A percentile compares a stretch with the other conserved stretches of the same genome.
Conservation (phyloP, 2,113 vertebrate species). For the Phyllopteryx taeniolatus region DNA sequence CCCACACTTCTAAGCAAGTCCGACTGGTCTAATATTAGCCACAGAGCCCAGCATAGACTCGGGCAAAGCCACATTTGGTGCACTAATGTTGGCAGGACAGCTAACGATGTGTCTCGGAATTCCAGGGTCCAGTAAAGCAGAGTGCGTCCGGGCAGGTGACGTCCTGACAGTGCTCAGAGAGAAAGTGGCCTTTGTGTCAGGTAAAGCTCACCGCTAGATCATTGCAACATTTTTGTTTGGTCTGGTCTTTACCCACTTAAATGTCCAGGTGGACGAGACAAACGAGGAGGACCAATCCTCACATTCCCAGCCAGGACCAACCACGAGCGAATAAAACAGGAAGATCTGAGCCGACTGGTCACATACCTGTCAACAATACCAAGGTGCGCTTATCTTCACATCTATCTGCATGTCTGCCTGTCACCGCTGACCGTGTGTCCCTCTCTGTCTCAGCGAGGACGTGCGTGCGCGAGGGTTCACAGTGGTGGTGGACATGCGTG, state of each 20-base stretch:
- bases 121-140: slow-evolving; percentile 85
- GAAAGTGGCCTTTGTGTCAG: slow-evolving; percentile 98
- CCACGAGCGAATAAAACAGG: slow-evolving; percentile 99
- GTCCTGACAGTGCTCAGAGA: slow-evolving; percentile 95
- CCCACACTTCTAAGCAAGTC: background rate
- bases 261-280: slow-evolving; percentile 90
- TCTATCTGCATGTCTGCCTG: background rate
- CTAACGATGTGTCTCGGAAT: background rate
- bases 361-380: slow-evolving; percentile 95
- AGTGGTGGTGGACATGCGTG: slow-evolving; percentile 98
- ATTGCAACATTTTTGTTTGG: background rate
- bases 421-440: background rate
- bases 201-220: slow-evolving; percentile 57
- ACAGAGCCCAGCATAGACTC: background rate
- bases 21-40: background rate
- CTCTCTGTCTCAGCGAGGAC: slow-evolving; percentile 82
- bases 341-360: slow-evolving; percentile 94
- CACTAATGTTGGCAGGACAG: background rate
- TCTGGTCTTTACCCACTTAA: background rate
- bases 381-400: slow-evolving; percentile 68
- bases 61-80: background rate
- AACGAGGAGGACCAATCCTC: slow-evolving; percentile 94
- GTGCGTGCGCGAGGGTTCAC: slow-evolving; percentile 95
- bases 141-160: slow-evolving; percentile 90
- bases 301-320: slow-evolving; percentile 98